phyloP scores from a whole-genome alignment of 2,888 invertebrate species.

The Helobdella robusta region DNA sequence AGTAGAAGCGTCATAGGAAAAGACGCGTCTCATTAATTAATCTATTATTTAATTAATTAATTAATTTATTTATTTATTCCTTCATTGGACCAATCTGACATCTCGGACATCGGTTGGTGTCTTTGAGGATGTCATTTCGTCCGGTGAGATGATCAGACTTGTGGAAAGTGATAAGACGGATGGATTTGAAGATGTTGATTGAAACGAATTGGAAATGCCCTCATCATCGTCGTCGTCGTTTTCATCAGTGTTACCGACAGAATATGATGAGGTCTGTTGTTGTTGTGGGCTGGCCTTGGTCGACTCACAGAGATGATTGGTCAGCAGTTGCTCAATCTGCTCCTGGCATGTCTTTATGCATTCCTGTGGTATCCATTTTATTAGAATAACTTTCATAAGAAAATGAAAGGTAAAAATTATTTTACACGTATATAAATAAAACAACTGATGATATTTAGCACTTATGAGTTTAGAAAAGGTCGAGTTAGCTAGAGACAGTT shows the following conservation, averaged over 20 bases:
- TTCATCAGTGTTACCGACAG: too few species aligned
- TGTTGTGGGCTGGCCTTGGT: not conserved
- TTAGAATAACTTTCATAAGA: too few species aligned
- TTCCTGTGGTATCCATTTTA: conserved; percentile 43
- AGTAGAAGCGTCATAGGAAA: too few species aligned
- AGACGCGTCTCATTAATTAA: too few species aligned
- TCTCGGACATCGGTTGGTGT: conserved; percentile 14
- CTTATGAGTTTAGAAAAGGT: too few species aligned
- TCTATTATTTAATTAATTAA: not conserved
- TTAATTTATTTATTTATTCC: not conserved
- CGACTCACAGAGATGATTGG: conserved; percentile 39
- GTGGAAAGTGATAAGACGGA: not conserved
- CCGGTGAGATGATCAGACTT: not conserved
- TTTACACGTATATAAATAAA: too few species aligned
- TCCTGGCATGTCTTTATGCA: conserved; percentile 46
- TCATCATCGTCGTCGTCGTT: too few species aligned
- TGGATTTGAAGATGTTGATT: not conserved
- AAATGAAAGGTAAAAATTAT: too few species aligned
- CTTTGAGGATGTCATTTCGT: not conserved
- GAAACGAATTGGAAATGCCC: not conserved
- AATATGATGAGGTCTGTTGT: too few species aligned
- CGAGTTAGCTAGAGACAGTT: too few species aligned
- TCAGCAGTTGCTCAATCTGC: conserved; percentile 44
- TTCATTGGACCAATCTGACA: not conserved
- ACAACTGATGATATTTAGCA: too few species aligned